Evolutionary conservation across 2,888 invertebrate genomes (phyloP).

Genomic region (Cataglyphis altisquamis): DNA sequence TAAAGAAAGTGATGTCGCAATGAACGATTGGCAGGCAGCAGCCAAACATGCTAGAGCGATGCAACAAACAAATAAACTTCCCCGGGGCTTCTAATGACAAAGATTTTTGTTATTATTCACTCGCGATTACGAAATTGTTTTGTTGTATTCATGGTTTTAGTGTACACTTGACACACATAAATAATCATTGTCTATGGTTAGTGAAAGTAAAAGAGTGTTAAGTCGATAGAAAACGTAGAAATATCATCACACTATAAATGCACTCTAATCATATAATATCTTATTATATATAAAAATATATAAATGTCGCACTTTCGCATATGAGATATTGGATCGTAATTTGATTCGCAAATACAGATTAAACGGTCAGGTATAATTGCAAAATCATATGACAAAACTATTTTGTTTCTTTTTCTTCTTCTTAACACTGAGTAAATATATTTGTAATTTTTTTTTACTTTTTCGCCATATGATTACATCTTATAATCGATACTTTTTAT

Average conservation of each 20-base stretch:
- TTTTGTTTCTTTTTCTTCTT: not conserved
- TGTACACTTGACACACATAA: conserved; percentile 65
- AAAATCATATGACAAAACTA: not conserved
- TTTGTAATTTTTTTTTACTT: no score
- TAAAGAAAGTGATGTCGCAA: conserved; percentile 78
- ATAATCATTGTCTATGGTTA: conserved; percentile 69
- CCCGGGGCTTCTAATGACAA: conserved; percentile 73
- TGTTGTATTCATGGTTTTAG: conserved; percentile 62
- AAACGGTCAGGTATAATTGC: no score
- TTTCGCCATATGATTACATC: no score
- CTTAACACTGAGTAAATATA: no score
- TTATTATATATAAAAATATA: conserved; percentile 9
- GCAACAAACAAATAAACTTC: conserved; percentile 82
- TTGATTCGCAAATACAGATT: not conserved
- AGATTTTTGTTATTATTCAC: conserved; percentile 63
- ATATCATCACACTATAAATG: conserved; percentile 44
- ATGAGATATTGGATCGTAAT: conserved; percentile 43
- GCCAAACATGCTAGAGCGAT: conserved; percentile 85
- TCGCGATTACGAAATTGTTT: conserved; percentile 36
- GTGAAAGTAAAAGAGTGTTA: conserved; percentile 68
- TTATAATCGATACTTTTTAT: no score
- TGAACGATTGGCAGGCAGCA: conserved; percentile 84
- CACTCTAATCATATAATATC: conserved; percentile 27
- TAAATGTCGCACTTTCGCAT: not conserved
- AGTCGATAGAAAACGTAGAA: conserved; percentile 56